phyloP scores from a whole-genome alignment of 2,797 vertebrate genomes.

The Rhinogobio ventralis region DNA sequence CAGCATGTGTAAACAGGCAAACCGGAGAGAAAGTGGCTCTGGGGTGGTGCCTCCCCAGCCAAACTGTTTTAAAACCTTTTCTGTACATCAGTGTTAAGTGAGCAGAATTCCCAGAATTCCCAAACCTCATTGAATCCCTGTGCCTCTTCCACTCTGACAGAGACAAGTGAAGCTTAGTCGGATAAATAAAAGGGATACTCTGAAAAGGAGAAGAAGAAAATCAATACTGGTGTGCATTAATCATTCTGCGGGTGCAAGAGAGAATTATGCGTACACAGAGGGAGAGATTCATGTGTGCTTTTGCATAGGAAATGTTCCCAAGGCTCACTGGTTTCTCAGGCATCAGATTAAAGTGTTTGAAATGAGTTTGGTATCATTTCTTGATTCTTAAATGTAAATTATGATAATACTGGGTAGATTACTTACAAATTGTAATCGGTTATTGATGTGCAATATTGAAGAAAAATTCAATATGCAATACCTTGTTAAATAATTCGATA shows the following conservation, averaged over 20 bases:
- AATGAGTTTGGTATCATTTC: constrained; percentile 20
- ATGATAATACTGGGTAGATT: too few species aligned
- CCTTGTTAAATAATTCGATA: too few species aligned
- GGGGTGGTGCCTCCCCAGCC: constrained; percentile 25
- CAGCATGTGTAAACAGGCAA: constrained; percentile 68
- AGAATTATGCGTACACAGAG: constrained; percentile 87
- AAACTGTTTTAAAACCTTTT: constrained; percentile 44
- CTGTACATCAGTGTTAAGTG: constrained; percentile 26
- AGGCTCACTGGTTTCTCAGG: constrained; percentile 3
- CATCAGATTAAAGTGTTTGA: background rate
- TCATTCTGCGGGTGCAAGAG: constrained; percentile 85
- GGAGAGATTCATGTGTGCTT: constrained; percentile 73
- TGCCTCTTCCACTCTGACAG: constrained; percentile 67
- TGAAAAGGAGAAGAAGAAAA: constrained; percentile 75
- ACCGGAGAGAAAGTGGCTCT: constrained; percentile 27
- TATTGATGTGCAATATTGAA: too few species aligned
- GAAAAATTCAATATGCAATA: too few species aligned
- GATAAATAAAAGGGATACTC: constrained; percentile 74
- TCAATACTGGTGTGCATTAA: constrained; percentile 94
- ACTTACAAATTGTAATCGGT: too few species aligned
- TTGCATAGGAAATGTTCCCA: constrained; percentile 29
- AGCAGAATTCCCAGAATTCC: constrained; percentile 46
- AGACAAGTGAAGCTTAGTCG: constrained; percentile 78
- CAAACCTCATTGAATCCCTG: constrained; percentile 23
- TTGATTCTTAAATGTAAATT: background rate